Conservation (phyloP, 2,888 invertebrate genomes). For the Quadroppia sp. region DNA sequence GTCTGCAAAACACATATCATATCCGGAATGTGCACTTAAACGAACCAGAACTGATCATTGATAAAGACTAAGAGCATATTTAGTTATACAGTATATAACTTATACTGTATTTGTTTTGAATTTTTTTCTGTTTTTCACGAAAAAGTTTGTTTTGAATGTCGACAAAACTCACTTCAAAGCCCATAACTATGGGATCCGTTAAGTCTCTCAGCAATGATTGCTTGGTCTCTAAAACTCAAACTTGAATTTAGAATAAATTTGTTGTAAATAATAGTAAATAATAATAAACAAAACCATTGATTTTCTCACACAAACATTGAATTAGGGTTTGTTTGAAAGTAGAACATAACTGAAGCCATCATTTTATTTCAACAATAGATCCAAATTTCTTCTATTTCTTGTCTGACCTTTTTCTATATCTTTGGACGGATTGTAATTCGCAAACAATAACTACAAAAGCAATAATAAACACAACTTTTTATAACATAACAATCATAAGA, state of each 20-base stretch:
- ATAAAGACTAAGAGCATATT: not conserved
- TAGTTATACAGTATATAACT: not conserved
- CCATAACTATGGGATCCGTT: not conserved
- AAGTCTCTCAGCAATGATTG: not conserved
- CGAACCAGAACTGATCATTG: not conserved
- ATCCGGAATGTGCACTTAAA: conserved; percentile 2
- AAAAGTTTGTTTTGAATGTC: too few species aligned
- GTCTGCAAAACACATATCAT: not conserved
- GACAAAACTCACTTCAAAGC: too few species aligned
- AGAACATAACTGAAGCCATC: not conserved
- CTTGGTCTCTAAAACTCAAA: not conserved
- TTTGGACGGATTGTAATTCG: not conserved
- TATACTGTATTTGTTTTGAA: too few species aligned
- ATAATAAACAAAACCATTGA: not conserved
- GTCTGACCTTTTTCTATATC: not conserved
- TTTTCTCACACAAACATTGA: not conserved
- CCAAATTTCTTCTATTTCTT: not conserved
- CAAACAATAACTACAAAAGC: not conserved
- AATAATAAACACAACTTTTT: not conserved
- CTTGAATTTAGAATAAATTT: not conserved
- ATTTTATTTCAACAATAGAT: not conserved
- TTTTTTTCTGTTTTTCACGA: too few species aligned
- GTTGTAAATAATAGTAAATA: not conserved
- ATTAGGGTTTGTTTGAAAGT: not conserved
- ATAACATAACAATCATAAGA: not conserved